Evolutionary conservation across 2,888 invertebrate species (phyloP), one percentile per base, ranked within the genome.

Genomic region (Philereme vetulata): DNA sequence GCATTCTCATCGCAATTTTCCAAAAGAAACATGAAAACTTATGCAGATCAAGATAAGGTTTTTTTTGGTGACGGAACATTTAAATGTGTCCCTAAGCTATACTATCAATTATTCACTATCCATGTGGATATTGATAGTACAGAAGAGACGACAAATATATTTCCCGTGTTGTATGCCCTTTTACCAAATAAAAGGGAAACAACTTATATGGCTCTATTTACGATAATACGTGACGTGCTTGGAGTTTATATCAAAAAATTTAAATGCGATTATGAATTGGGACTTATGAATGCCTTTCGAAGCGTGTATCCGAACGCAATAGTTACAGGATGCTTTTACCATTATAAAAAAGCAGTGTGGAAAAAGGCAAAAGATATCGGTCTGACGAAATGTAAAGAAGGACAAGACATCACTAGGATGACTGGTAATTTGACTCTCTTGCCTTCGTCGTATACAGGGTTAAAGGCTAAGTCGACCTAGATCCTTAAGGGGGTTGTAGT

Each of bases 1-100:
- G 51, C 46, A 48, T 57, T 57, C 57, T 57, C 57, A 52, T 57
- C 51, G 51, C 57, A 52, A 51, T 57, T 57, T 57, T 57, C 48
- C 51, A 58, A 57, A 57, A 57, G 47, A 40, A 57, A 51, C 33
- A 51, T 57, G 57, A 51, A 57, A 57, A 46, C 51, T 40, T 51
- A 57, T 51, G 57, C 57, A 51, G 49, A 56, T 56, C 56, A 55
- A 53, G 45, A 38, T 38, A 54, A 54, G 51, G 46, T 46, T 54
- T 53, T 54, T 51, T 56, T 56, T 50, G 50, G 49, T 45, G 50
- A 56, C 56, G 56, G 50, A 51, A 56, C 56, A 10, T 56, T 56
- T 34, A 54, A 46, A 54, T 40, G 40, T 54, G 47, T 54, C 40
- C 49, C 50, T 11, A 58, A 58, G 50, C 43, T 43, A 51, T 51